phyloP scores from a whole-genome alignment of 2,113 vertebrate genomes.

The Nestor notabilis region DNA sequence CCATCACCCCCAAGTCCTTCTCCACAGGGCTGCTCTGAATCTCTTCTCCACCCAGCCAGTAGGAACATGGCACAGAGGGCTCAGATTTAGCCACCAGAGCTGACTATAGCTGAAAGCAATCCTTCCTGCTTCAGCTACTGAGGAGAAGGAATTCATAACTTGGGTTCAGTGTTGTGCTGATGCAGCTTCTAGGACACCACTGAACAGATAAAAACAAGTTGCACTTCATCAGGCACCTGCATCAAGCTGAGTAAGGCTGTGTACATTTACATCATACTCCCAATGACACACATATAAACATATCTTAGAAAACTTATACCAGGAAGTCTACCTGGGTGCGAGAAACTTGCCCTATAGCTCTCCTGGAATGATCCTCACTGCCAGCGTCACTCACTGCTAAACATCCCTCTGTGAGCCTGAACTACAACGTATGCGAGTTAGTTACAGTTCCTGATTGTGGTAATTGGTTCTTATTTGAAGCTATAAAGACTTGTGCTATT shows the following conservation, averaged over 20 bases:
- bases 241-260: neutral
- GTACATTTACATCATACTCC: neutral
- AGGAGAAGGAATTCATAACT: neutral
- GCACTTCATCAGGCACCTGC: neutral
- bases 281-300: neutral
- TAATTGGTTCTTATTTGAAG: neutral
- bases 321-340: neutral
- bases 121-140: neutral
- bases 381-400: neutral
- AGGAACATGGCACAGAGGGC: neutral
- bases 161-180: neutral
- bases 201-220: rapidly evolving
- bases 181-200: neutral
- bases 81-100: neutral
- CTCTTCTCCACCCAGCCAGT: too few relatives aligned
- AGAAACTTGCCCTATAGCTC: neutral
- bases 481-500: neutral
- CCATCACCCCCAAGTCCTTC: too few relatives aligned
- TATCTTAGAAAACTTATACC: neutral
- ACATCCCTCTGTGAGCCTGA: neutral
- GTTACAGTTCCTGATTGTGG: neutral
- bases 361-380: neutral
- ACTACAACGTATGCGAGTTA: neutral
- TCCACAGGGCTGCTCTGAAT: too few relatives aligned
- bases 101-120: neutral